Base-by-base conservation (phyloP, 2,113 vertebrate species). In the Apus apus region DNA sequence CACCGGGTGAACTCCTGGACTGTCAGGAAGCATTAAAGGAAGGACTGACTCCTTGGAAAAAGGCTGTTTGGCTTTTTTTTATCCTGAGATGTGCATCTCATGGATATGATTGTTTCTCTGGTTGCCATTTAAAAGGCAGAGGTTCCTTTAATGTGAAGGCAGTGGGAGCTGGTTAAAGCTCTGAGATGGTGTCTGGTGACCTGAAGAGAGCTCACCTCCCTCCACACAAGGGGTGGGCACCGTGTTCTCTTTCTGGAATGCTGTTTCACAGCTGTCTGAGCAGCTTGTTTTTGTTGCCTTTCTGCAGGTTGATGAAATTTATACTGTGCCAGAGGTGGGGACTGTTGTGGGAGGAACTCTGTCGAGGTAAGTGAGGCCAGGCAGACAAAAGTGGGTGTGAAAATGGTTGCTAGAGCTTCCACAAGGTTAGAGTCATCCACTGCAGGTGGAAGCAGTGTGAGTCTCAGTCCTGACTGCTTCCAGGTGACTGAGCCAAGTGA, bases 291-390 rank as follows among this genome's bases (percentile, higher is more conserved):
- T 96, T 84, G 32, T 96, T 97, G 72, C 77, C 86, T 81, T 94
- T 25, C 80, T 96, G 46, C 96, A 99, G 99, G 99, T 99, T 38
- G 99, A 99, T 98, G 99, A 99, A 98, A 99, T 99, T 97, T 99
- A 99, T 94, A 99, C 99, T 0, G 99, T 99, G 70, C 99, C 99
- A 81, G 99, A 99, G 71, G 99, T 99, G 94, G 99, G 99, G 61
- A 99, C 99, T 36, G 99, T 99, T 89, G 99, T 99, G 57, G 99
- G 99, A 96, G 99, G 99, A 88, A 99, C 99, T 71, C 98, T 99
- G 43, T 99, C 99, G 51, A 99, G 99, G 99, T 99, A 82, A 98
- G 98, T 85, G 85, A 77, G 90, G 56, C 45, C 51, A 27, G 57
- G 48, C 45, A 66, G 48, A 66, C 6, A 19, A 6, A 3, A 26